Conservation (phyloP, 2,888 invertebrate species). For the Phortica magna region DNA sequence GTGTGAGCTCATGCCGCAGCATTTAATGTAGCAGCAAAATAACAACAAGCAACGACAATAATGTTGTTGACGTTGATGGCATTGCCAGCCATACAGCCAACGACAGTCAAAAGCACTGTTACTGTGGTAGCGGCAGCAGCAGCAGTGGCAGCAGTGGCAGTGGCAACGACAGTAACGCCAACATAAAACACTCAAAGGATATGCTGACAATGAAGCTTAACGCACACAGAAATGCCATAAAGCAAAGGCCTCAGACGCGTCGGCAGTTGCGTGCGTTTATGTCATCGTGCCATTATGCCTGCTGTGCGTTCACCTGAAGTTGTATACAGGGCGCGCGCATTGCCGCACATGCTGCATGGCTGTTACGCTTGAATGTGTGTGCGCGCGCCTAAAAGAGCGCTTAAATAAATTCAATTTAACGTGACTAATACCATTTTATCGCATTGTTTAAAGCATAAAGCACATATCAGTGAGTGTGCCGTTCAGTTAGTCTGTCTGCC, state of each 20-base stretch:
- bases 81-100: not conserved
- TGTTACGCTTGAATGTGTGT: constrained; percentile 10
- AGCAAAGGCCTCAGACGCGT: not conserved
- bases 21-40: constrained; percentile 51
- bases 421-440: constrained; percentile 71
- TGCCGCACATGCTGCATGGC: constrained; percentile 1
- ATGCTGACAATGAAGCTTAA: constrained; percentile 70
- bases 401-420: constrained; percentile 73
- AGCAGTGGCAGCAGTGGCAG: constrained; percentile 36
- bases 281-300: constrained; percentile 14
- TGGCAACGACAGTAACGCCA: constrained; percentile 37
- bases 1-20: constrained; percentile 47
- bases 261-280: not conserved
- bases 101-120: not conserved
- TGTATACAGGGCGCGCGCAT: not conserved
- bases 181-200: constrained; percentile 72
- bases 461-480: constrained; percentile 30
- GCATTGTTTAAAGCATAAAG: constrained; percentile 70
- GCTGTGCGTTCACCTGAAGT: constrained; percentile 16
- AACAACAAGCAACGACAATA: not conserved
- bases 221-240: constrained; percentile 47
- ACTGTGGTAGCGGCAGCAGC: constrained; percentile 21
- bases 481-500: constrained; percentile 10
- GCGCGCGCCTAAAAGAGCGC: constrained; percentile 69
- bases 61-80: constrained; percentile 39